Base-by-base conservation (phyloP, 2,113 vertebrate genomes). In the Gobio gobio region DNA sequence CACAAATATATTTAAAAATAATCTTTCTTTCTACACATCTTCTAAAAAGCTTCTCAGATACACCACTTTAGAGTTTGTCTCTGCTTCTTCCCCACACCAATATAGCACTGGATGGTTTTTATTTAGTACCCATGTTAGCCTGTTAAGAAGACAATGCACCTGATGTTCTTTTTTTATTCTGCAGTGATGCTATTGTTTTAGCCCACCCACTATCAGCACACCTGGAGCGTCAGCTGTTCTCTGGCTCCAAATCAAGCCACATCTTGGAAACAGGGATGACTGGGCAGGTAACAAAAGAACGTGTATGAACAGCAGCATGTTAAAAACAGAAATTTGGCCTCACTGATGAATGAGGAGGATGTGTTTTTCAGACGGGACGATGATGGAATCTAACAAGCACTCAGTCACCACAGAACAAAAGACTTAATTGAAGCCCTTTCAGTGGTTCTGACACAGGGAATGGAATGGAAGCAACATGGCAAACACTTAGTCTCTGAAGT, bases 301-400 rank as follows among this genome's bases (percentile, higher is more conserved):
- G 63, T 40, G 54, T 78, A 82, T 78, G 59, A 82, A 85, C 61
- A 82, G 78, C 78, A 82, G 79, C 26, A 22, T 2, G 10, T 29
- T 78, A 70, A 83, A 70, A 82, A 84, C 5, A 54, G 4, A 59
- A 59, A 40, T 45, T 16, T 10, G 6, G 36, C 45, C 26, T 72
- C 61, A 72, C n/a, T 74, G 76, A 26, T 47, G 76, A 40, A 74
- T 54, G 80, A 74, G 33, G 36, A 75, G 18, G 26, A 66, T 33
- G 24, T 80, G 40, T 78, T 85, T 26, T 49, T 77, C 63, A 51
- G 68, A 10, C 18, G 5, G 40, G 73, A 86, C 36, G 84, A 81
- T 83, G 83, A 88, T 78, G 26, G 75, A 83, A 82, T 78, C 56
- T 33, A 78, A 83, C 83, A 86, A 78, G 63, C 40, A 45, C 56